Conservation (phyloP, 2,888 invertebrate species). For the Rambutsinella grinnellia region DNA sequence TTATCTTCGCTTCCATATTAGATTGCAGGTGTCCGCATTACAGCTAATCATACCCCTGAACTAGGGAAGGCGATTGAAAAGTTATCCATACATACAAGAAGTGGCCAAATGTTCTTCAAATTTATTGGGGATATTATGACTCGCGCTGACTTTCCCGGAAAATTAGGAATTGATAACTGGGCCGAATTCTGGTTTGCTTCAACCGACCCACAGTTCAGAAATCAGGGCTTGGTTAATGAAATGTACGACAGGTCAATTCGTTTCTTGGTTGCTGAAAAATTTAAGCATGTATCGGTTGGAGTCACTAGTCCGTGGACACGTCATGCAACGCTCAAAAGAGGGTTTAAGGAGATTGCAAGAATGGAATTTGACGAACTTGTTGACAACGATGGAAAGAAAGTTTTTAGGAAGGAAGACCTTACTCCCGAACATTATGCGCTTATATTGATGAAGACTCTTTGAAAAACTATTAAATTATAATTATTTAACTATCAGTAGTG, state of each 20-base stretch:
- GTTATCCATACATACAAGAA: background rate
- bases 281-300: conserved; percentile 39
- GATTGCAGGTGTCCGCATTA: conserved; percentile 49
- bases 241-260: conserved; percentile 29
- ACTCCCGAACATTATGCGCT: conserved; percentile 45
- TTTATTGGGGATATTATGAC: conserved; percentile 36
- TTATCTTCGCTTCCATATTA: too few relatives aligned
- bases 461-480: too few relatives aligned
- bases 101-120: conserved; percentile 30
- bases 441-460: conserved; percentile 24
- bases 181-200: conserved; percentile 52
- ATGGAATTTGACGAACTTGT: conserved; percentile 27
- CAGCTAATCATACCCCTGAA: conserved; percentile 33
- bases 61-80: conserved; percentile 1
- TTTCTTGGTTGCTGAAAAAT: conserved; percentile 49
- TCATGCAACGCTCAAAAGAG: conserved; percentile 30
- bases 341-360: conserved; percentile 29
- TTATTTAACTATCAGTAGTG: too few relatives aligned
- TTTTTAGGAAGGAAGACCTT: conserved; percentile 25
- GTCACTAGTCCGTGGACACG: conserved; percentile 40
- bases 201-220: conserved; percentile 31
- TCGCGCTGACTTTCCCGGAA: conserved; percentile 11
- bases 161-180: conserved; percentile 32
- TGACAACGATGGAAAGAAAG: conserved; percentile 42
- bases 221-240: conserved; percentile 45